phyloP scores from a whole-genome alignment of 2,113 vertebrate species.

The Xiphias gladius region DNA sequence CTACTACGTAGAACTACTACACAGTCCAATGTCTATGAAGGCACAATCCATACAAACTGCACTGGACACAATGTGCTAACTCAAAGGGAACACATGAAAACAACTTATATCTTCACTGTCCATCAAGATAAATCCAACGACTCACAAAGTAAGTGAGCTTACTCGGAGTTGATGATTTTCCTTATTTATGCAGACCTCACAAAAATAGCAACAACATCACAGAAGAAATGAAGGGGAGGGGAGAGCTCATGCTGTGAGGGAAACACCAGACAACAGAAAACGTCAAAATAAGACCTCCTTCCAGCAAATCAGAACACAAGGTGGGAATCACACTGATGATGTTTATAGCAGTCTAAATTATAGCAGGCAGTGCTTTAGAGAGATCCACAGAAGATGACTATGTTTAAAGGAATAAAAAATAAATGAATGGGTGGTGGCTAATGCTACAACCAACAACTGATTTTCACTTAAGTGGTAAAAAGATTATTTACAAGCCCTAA shows the following conservation, averaged over 20 bases:
- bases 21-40: background rate
- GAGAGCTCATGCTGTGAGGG: conserved; percentile 45
- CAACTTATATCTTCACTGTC: background rate
- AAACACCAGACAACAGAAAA: conserved; percentile 48
- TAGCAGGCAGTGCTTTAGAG: conserved; percentile 13
- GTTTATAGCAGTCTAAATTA: conserved; percentile 12
- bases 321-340: conserved; percentile 25
- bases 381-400: conserved; percentile 1
- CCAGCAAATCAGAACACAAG: conserved; percentile 42
- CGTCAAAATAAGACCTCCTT: conserved; percentile 44
- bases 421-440: conserved; percentile 1
- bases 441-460: background rate
- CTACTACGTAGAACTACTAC: background rate
- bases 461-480: conserved; percentile 8
- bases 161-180: conserved; percentile 42
- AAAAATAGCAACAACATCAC: conserved; percentile 57
- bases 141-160: conserved; percentile 29
- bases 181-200: conserved; percentile 58
- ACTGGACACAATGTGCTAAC: conserved; percentile 14
- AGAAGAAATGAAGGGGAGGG: conserved; percentile 28
- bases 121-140: conserved; percentile 17
- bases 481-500: conserved; percentile 9
- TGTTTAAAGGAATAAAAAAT: conserved; percentile 25
- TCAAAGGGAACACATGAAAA: background rate
- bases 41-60: background rate